Evolutionary conservation across 2,888 invertebrate species (phyloP), one percentile per base, ranked within the genome.

Genomic region (Hirtodrosophila histrioides): DNA sequence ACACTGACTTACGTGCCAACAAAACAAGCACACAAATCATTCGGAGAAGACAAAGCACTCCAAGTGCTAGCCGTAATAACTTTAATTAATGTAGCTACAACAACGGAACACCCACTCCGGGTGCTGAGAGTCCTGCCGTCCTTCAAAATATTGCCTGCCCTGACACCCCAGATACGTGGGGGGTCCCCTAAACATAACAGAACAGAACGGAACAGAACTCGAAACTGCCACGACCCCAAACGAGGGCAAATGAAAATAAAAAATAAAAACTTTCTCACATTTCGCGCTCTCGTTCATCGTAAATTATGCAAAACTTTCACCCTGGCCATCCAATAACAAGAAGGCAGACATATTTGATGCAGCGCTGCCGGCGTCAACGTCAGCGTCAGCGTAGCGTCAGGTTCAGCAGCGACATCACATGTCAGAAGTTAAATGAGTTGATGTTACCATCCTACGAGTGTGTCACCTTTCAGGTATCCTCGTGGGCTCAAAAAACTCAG

Each of bases 271-370:
- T 78, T 80, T 73, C 58, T 63, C 58, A 43, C 69, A 67, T 67
- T 78, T 78, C 70, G 55, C 81, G 77, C 66, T 33, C 63, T 53
- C 37, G 48, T 41, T 71, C 62, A 65, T 39, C 62, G 67, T 78
- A 74, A 78, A 74, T 78, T 78, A 81, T 78, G 82, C 78, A 78
- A 81, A 79, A 78, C 75, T 78, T 78, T 74, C 78, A 76, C 77
- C 75, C 72, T 63, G 66, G 53, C 75, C 66, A 66, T 62, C 56
- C 57, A 55, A 50, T 75, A 75, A 75, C 71, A 27, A 31, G 6
- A 62, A 57, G 71, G 62, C 76, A 67, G 60, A 60, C 60, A 65
- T 60, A 65, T 60, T 60, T 61, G 60, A 64, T 51, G 63, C 60
- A 64, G 58, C 63, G 49, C 44, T 37, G 71, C 65, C 53, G 58